Evolutionary conservation across 2,113 vertebrate genomes (phyloP), one percentile per base, ranked within the genome.

Genomic region (Rhinolophus ferrumequinum): DNA sequence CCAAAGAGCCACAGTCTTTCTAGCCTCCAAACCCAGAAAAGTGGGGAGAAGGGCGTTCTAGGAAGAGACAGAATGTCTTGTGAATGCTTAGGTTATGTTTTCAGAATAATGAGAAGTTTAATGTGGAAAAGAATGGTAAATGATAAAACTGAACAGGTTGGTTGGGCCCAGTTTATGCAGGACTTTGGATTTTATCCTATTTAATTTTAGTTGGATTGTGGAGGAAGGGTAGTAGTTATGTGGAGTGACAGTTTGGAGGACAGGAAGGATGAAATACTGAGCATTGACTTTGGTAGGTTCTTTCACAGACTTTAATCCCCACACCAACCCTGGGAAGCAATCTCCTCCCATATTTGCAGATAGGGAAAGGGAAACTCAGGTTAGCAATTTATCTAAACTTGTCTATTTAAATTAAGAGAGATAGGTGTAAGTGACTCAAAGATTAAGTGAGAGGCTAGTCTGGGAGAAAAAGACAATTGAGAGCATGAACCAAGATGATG

Each of bases 101-200:
- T 70, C 64, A 92, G 72, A 93, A 50, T 86, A 67, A 79, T 70
- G 47, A 69, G 30, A 85, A 72, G 41, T 85, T 88, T 81, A 92
- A 47, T 12, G 7, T 86, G 38, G 41, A 64, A 33, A 85, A 76
- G 67, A 93, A 73, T 44, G 28, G 7, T 54, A 87, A 91, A 28
- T 81, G 67, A 69, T 60, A 81, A 84, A 86, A 2, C 26, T 54
- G 50, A 73, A 93, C 66, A 81, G 79, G 22, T 69, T 86, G 22
- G 13, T 80, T 86, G 28, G 54, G 18, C 8, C 38, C 24, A 79
- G 24, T 76, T 28, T 70, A 64, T 88, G 24, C 75, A 72, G 47
- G 7, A 26, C 47, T 92, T 92, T 88, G 70, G 13, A 22, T 64
- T 70, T 64, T 85, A 70, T 35, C 28, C 38, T 88, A 15, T 82